phyloP scores from a whole-genome alignment of 2,797 vertebrate genomes.

The Taeniopygia guttata region DNA sequence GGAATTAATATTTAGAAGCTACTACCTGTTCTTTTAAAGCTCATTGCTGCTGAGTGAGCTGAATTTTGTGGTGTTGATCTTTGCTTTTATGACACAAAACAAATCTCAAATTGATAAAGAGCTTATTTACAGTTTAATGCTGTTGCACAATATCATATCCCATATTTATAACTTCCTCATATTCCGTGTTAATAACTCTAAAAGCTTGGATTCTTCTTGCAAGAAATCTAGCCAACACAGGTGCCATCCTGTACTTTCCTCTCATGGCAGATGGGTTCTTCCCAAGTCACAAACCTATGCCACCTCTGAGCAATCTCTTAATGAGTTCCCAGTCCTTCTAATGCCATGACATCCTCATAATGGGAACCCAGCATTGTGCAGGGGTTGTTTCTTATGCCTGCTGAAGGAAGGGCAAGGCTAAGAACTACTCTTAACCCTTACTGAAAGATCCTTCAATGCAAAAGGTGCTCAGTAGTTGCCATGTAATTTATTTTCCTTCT shows the following conservation, averaged over 20 bases:
- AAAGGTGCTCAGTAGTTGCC: neutral
- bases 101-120: neutral
- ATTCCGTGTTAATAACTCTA: neutral
- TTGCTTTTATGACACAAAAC: neutral
- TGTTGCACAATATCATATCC: neutral
- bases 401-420: neutral
- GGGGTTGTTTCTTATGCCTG: neutral
- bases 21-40: neutral
- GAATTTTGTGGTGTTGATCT: neutral
- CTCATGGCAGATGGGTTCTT: rapidly evolving
- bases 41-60: neutral
- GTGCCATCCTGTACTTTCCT: neutral
- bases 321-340: neutral
- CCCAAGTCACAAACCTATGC: neutral
- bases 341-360: no score
- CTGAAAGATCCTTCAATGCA: neutral
- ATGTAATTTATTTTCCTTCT: neutral
- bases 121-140: neutral
- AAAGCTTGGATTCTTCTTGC: neutral
- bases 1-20: neutral
- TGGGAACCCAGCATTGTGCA: neutral
- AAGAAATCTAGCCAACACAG: neutral
- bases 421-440: neutral
- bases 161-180: neutral
- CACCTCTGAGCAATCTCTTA: neutral